Evolutionary conservation across 2,888 invertebrate species (phyloP), one percentile per base, ranked within the genome.

Genomic region (Sphaeridia pumilis): DNA sequence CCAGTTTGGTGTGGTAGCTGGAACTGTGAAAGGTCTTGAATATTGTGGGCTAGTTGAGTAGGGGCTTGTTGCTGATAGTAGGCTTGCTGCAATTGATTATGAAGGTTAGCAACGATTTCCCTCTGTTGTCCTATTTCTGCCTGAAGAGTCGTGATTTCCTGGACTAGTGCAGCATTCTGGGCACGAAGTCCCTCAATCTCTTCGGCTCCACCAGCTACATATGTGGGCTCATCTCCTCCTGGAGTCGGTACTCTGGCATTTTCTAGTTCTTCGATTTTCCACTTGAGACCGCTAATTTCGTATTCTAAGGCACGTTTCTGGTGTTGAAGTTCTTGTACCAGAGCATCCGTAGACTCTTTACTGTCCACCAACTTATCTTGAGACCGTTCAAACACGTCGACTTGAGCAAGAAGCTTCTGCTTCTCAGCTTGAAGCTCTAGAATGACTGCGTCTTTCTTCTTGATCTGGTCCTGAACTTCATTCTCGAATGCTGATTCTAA

Each of bases 281-380:
- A 66, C 25, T 71, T 68, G 10, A 79, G 69, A 34, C 73, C 72
- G 48, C 75, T 76, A 7, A 87, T 67, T 70, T 84, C 82, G 49
- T 80, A 75, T 62, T 76, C 77, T 1, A 84, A 72, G 66, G 85
- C 82, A 61, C 81, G 77, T 63, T 81, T 82, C 67, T 83, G 78
- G 54, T 78, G 78, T 67, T 83, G 81, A 74, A 81, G 82, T 66
- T 81, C 74, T 58, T 83, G 77, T 21, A 87, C 73, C 67, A 86
- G 84, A 67, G 78, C 78, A 63, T 87, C 87, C 69, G 86, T 80
- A 58, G 82, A 80, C 67, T 87, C 86, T 70, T 87, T 88, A 71
- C 83, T 78, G 67, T 88, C 87, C 1, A 80, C 72, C 67, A 87
- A 76, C 56, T 81, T 76, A 46, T 87, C 87, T 68, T 86, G 86